These are phyloP conservation scores for Micrastur ruficollis DNA, from an alignment of 2,797 vertebrate genomes.

Conservation along the genomic window DNA sequence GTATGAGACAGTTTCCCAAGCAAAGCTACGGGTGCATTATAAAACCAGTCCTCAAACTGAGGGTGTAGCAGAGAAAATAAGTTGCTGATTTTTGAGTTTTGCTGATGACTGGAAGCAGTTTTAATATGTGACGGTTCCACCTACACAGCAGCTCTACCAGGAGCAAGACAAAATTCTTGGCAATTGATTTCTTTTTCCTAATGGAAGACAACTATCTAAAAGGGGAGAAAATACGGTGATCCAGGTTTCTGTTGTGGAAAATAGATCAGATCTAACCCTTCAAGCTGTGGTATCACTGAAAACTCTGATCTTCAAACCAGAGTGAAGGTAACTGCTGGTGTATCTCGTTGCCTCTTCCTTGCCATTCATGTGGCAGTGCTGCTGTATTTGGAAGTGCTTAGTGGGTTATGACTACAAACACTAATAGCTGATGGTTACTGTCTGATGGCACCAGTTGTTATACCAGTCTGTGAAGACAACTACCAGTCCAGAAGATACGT, in stretches of 20 bases:
- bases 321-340: neutral
- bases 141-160: neutral
- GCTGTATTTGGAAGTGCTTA: neutral
- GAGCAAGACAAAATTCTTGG: neutral
- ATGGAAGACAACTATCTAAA: neutral
- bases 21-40: neutral
- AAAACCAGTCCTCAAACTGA: neutral
- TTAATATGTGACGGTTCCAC: constrained; percentile 14
- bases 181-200: neutral
- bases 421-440: neutral
- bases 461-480: neutral
- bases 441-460: neutral
- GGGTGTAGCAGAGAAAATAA: neutral
- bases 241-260: neutral
- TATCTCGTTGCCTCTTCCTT: neutral
- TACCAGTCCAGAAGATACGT: neutral
- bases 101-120: neutral
- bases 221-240: neutral
- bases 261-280: neutral
- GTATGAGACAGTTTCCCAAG: neutral
- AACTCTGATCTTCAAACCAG: neutral
- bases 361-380: neutral
- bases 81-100: neutral
- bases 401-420: neutral
- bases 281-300: neutral